phyloP scores from a whole-genome alignment of 64 coral and sea anemone species.

The Anthopleura sola region DNA sequence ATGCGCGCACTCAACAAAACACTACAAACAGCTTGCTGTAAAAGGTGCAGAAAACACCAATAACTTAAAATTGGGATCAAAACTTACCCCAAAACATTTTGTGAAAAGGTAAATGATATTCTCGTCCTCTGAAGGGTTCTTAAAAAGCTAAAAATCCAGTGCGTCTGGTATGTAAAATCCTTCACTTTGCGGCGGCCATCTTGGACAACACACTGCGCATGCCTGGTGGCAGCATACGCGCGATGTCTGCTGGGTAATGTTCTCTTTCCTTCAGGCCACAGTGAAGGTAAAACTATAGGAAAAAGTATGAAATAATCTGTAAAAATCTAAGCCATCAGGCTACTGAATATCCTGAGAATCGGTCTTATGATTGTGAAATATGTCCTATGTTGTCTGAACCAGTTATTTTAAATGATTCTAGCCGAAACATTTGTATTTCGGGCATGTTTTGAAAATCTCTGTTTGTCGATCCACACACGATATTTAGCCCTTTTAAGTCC shows the following conservation, averaged over 20 bases:
- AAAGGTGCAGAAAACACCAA: not conserved
- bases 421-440: not conserved
- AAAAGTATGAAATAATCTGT: slow-evolving; percentile 36
- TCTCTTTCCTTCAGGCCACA: slow-evolving; percentile 73
- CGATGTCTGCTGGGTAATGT: slow-evolving; percentile 62
- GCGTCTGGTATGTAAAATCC: not conserved
- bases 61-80: not conserved
- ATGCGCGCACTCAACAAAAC: not conserved
- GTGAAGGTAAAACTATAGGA: slow-evolving; percentile 53
- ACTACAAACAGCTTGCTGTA: not conserved
- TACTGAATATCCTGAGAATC: not conserved
- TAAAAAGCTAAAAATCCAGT: slow-evolving; percentile 1
- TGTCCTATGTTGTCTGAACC: not conserved
- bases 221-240: slow-evolving; percentile 9
- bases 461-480: not conserved
- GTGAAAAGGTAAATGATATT: not conserved
- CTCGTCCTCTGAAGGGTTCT: not conserved
- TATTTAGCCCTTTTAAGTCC: not conserved
- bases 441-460: not conserved
- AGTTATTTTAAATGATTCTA: not conserved
- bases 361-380: not conserved
- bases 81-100: slow-evolving; percentile 99
- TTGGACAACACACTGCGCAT: slow-evolving; percentile 55
- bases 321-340: slow-evolving; percentile 56
- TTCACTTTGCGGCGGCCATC: slow-evolving; percentile 66